phyloP scores from a whole-genome alignment of 2,888 invertebrate species.

The Norana najaformis region DNA sequence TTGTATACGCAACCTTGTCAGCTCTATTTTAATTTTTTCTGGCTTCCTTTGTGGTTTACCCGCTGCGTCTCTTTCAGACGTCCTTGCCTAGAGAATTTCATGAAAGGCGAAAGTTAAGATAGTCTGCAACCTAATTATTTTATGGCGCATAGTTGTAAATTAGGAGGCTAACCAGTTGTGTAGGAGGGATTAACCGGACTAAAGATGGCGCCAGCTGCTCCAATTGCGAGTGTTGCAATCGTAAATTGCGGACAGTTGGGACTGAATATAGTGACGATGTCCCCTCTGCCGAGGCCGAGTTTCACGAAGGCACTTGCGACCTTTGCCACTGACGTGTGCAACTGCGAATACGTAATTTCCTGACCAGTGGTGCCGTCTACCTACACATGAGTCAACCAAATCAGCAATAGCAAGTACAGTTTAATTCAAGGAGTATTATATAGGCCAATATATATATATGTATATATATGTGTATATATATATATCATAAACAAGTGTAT shows the following conservation, averaged over 20 bases:
- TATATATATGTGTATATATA: no score
- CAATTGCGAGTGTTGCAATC: slow-evolving; percentile 42
- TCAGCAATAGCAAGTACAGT: not conserved
- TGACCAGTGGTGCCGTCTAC: slow-evolving; percentile 52
- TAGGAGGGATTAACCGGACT: slow-evolving; percentile 44
- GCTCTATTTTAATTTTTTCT: no score
- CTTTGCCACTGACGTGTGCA: slow-evolving; percentile 48
- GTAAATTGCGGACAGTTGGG: slow-evolving; percentile 57
- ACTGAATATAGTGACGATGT: slow-evolving; percentile 54
- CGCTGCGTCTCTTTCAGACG: no score
- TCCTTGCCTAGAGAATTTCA: no score
- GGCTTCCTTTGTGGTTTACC: no score
- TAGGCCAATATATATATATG: no score
- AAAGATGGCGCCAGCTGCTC: slow-evolving; percentile 38
- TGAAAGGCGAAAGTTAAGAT: no score
- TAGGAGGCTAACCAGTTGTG: slow-evolving; percentile 31
- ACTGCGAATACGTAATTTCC: slow-evolving; percentile 50
- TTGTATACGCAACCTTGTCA: no score
- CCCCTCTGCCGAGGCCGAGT: slow-evolving; percentile 55
- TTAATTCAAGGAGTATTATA: not conserved
- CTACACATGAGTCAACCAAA: slow-evolving; percentile 45
- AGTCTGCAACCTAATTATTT: no score
- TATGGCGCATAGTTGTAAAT: not conserved
- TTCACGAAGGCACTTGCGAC: slow-evolving; percentile 54
- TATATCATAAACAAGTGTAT: no score